phyloP scores from a whole-genome alignment of 1,140 invertebrate genomes.

The Piezodorus guildinii region DNA sequence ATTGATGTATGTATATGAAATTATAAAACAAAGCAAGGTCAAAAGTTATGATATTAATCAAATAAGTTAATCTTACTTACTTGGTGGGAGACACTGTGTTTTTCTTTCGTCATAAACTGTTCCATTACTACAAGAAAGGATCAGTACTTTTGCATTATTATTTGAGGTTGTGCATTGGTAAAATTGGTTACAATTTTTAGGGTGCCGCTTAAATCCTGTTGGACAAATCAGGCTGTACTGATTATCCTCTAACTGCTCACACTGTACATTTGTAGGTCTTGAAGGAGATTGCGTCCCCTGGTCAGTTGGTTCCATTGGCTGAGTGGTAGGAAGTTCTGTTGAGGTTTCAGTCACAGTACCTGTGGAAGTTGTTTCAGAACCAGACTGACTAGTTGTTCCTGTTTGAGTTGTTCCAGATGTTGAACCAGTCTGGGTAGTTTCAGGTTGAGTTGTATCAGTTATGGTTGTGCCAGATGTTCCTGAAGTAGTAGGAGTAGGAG shows the following conservation, averaged over 20 bases:
- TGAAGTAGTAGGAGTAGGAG: conserved; percentile 23
- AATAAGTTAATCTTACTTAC: conserved; percentile 24
- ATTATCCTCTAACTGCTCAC: conserved; percentile 32
- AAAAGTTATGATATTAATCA: too few relatives aligned
- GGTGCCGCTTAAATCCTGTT: conserved; percentile 67
- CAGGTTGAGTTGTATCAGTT: conserved; percentile 16
- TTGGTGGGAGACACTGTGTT: conserved; percentile 50
- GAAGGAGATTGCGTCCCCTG: conserved; percentile 15
- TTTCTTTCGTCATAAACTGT: conserved; percentile 61
- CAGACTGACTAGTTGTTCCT: conserved; percentile 11
- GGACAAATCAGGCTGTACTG: conserved; percentile 63
- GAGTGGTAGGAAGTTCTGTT: conserved; percentile 23
- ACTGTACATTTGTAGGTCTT: conserved; percentile 18
- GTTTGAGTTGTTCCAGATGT: conserved; percentile 7
- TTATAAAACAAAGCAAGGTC: too few relatives aligned
- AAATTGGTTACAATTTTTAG: conserved; percentile 70
- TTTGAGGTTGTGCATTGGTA: conserved; percentile 61
- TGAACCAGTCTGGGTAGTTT: conserved; percentile 9
- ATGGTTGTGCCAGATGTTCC: conserved; percentile 24
- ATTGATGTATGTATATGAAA: too few relatives aligned
- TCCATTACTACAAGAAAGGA: conserved; percentile 59
- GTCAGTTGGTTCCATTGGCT: conserved; percentile 25
- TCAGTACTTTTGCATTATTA: conserved; percentile 52
- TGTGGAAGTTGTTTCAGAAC: conserved; percentile 21
- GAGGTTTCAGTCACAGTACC: conserved; percentile 18